phyloP scores from a whole-genome alignment of 2,888 invertebrate genomes.

The Cephus rjabovi region DNA sequence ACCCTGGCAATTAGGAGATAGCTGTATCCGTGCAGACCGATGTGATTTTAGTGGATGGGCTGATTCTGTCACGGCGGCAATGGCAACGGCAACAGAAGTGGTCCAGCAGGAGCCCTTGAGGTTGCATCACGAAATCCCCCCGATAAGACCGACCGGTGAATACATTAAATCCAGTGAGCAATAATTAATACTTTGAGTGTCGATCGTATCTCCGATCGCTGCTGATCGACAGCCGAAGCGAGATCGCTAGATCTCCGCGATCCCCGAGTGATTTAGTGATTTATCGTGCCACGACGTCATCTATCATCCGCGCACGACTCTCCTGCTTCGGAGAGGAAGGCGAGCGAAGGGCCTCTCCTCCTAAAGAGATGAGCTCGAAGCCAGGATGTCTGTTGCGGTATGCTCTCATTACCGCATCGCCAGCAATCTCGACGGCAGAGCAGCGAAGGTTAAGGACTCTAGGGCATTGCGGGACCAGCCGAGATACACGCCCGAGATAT shows the following conservation, averaged over 20 bases:
- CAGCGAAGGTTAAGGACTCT: slow-evolving; percentile 42
- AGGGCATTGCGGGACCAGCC: slow-evolving; percentile 34
- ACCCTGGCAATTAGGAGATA: no score
- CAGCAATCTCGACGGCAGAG: slow-evolving; percentile 1
- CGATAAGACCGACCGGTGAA: slow-evolving; percentile 11
- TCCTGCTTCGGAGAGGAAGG: not conserved
- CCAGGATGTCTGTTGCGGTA: slow-evolving; percentile 17
- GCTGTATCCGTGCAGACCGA: no score
- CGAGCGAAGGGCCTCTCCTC: not conserved
- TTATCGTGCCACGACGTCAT: slow-evolving; percentile 48
- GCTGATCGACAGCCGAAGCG: slow-evolving; percentile 25
- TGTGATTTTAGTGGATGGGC: no score
- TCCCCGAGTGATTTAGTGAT: slow-evolving; percentile 42
- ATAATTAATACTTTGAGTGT: slow-evolving; percentile 23
- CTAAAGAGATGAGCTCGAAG: slow-evolving; percentile 3
- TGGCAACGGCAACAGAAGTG: no score
- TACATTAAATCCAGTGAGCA: slow-evolving; percentile 21
- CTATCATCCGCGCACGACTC: slow-evolving; percentile 40
- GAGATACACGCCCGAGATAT: slow-evolving; percentile 21
- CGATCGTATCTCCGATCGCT: slow-evolving; percentile 24
- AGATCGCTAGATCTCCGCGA: slow-evolving; percentile 22
- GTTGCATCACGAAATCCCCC: slow-evolving; percentile 6
- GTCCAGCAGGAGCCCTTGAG: not conserved
- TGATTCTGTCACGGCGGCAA: no score
- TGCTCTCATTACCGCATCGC: slow-evolving; percentile 40